phyloP scores from a whole-genome alignment of 2,888 invertebrate species.

The Plemyria rubiginata region DNA sequence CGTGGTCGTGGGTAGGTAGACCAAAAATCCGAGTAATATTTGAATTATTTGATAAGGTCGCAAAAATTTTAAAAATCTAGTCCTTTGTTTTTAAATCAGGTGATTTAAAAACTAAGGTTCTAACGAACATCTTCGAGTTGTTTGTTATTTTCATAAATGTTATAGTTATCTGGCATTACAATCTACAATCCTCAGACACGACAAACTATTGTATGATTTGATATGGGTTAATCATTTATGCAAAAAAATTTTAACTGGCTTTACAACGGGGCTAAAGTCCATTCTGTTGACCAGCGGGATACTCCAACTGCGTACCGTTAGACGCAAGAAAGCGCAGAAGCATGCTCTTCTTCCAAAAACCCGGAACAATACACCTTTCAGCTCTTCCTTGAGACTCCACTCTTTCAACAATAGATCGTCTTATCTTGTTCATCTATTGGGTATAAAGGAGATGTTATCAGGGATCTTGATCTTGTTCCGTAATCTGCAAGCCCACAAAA shows the following conservation, averaged over 20 bases:
- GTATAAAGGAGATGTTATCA: slow-evolving; percentile 70
- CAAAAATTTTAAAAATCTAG: too few species aligned
- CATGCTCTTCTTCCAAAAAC: slow-evolving; percentile 34
- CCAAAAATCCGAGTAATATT: too few species aligned
- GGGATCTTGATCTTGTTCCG: slow-evolving; percentile 42
- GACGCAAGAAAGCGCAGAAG: slow-evolving; percentile 44
- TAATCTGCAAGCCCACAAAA: slow-evolving; percentile 54
- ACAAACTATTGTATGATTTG: background rate
- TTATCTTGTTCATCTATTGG: slow-evolving; percentile 65
- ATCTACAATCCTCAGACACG: background rate
- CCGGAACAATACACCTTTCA: slow-evolving; percentile 15
- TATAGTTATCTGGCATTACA: slow-evolving; percentile 9
- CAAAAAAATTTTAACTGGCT: slow-evolving; percentile 15
- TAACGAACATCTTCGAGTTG: too few species aligned
- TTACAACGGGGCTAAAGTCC: slow-evolving; percentile 22
- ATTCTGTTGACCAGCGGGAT: slow-evolving; percentile 40
- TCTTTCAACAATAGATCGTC: slow-evolving; percentile 56
- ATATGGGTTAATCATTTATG: slow-evolving; percentile 16
- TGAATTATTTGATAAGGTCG: too few species aligned
- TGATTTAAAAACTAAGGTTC: too few species aligned
- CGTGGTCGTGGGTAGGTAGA: too few species aligned
- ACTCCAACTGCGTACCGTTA: slow-evolving; percentile 55
- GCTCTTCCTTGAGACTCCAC: background rate
- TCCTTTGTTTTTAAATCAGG: too few species aligned
- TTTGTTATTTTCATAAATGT: too few species aligned